These are phyloP conservation scores for Catharus ustulatus DNA, from an alignment of 2,797 vertebrate genomes.

Conservation along the genomic window DNA sequence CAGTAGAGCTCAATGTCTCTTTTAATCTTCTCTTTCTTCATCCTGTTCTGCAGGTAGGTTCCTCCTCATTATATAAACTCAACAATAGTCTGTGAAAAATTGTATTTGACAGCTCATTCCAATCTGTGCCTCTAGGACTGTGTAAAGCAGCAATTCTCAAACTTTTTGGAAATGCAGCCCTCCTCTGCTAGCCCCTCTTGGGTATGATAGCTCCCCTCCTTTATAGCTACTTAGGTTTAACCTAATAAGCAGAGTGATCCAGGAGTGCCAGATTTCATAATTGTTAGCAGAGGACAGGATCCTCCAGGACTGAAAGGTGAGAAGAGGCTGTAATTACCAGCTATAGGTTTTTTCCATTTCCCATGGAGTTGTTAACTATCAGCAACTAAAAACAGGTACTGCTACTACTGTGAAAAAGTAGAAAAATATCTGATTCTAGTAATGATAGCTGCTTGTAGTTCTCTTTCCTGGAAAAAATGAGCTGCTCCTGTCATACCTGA, in stretches of 20 bases:
- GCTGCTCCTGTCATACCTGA: neutral
- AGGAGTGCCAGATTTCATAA: neutral
- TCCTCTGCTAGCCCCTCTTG: neutral
- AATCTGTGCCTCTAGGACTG: conserved; percentile 8
- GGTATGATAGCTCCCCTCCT: neutral
- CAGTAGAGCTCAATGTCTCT: neutral
- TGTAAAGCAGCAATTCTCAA: neutral
- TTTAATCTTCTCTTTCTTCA: neutral
- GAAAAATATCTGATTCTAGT: neutral
- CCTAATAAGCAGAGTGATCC: neutral
- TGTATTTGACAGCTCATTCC: conserved; percentile 42
- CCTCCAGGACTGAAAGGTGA: neutral
- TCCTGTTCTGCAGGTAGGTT: conserved; percentile 20
- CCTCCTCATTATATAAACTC: conserved; percentile 35
- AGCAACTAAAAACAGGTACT: conserved; percentile 19
- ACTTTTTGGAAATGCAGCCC: conserved; percentile 11
- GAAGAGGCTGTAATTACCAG: conserved; percentile 10
- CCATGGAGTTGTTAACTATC: neutral
- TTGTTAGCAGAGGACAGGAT: neutral
- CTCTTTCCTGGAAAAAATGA: neutral
- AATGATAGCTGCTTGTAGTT: neutral
- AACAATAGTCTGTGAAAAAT: conserved; percentile 12
- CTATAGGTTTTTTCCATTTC: neutral
- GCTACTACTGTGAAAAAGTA: neutral
- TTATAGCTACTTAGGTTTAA: conserved; percentile 19